A percentile compares a stretch with the other conserved stretches of the same genome.
These are phyloP conservation scores for Polyploca ridens DNA, from an alignment of 2,888 invertebrate species.

Conservation along the genomic window DNA sequence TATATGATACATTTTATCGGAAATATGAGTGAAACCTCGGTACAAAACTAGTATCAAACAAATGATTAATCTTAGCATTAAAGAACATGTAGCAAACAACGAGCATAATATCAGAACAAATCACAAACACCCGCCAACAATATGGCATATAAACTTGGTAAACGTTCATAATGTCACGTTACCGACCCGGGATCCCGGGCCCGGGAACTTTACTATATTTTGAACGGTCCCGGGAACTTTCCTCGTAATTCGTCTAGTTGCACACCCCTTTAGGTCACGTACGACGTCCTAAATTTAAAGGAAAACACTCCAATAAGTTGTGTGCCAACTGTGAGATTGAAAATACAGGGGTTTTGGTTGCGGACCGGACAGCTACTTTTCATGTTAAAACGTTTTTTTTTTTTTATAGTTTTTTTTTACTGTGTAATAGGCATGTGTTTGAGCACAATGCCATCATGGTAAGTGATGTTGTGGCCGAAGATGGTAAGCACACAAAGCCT, in stretches of 20 bases:
- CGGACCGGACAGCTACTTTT: background rate
- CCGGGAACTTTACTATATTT: slow-evolving; percentile 43
- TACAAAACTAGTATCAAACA: background rate
- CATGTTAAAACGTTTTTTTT: too few relatives aligned
- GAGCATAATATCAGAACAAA: slow-evolving; percentile 7
- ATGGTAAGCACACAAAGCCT: too few relatives aligned
- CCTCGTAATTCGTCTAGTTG: slow-evolving; percentile 64
- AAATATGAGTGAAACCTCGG: background rate
- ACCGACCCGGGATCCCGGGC: slow-evolving; percentile 13
- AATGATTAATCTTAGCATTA: background rate
- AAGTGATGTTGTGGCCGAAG: too few relatives aligned
- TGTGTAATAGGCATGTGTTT: too few relatives aligned
- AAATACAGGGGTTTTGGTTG: slow-evolving; percentile 20
- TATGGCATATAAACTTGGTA: slow-evolving; percentile 8
- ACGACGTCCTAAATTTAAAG: slow-evolving; percentile 75
- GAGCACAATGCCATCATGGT: too few relatives aligned
- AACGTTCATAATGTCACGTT: slow-evolving; percentile 10
- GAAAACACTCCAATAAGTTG: slow-evolving; percentile 74
- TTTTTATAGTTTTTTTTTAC: too few relatives aligned
- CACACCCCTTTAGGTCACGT: slow-evolving; percentile 71
- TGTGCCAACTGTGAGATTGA: slow-evolving; percentile 48
- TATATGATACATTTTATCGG: background rate
- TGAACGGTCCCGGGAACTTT: slow-evolving; percentile 60
- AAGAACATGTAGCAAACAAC: background rate
- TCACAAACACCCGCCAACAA: slow-evolving; percentile 8